Conservation (phyloP, 2,113 vertebrate species). For the Halichoerus grypus region DNA sequence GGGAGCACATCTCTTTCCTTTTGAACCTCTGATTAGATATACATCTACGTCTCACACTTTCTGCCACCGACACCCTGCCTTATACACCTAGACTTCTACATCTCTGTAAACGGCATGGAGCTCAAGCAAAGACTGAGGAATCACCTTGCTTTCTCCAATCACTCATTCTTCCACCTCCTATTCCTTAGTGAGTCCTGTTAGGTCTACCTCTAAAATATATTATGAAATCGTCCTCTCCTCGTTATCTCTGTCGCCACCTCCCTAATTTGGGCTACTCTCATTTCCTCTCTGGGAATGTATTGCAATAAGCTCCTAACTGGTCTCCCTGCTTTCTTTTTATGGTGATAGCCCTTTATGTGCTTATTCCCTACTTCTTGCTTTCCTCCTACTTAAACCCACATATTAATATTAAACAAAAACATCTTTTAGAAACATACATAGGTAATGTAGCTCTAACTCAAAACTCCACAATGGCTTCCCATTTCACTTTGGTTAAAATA, state of each 20-base stretch:
- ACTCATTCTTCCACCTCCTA: background rate
- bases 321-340: slow-evolving; percentile 22
- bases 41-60: background rate
- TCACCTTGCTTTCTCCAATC: background rate
- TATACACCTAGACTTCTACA: background rate
- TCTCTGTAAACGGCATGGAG: background rate
- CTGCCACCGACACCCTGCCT: background rate
- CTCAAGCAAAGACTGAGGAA: background rate
- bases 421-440: background rate
- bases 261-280: background rate
- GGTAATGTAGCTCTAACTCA: background rate
- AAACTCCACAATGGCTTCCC: background rate
- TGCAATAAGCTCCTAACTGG: background rate
- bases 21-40: background rate
- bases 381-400: background rate
- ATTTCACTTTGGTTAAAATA: slow-evolving; percentile 30
- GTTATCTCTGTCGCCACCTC: background rate
- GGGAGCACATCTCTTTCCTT: background rate
- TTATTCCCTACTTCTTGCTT: background rate
- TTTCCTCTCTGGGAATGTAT: background rate
- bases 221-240: background rate
- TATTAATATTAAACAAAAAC: background rate
- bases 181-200: background rate
- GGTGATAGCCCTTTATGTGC: background rate
- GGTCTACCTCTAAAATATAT: background rate